Conservation (phyloP, 2,113 vertebrate species). For the Cebus imitator region DNA sequence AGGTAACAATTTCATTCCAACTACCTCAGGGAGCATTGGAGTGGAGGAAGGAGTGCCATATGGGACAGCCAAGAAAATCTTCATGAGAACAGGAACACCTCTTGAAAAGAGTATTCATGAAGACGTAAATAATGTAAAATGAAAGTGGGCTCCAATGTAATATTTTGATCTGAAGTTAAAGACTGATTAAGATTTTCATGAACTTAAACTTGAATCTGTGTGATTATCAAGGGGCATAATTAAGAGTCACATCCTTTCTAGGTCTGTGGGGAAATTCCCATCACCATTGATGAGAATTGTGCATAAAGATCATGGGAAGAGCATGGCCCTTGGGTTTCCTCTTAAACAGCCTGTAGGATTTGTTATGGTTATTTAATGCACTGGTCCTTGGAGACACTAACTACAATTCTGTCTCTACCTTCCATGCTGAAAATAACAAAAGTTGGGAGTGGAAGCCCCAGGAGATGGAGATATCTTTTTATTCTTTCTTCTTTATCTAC, state of each 20-base stretch:
- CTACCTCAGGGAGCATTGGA: not conserved
- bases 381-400: constrained; percentile 72
- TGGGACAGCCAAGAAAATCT: not conserved
- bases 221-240: constrained; percentile 35
- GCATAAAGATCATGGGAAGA: constrained; percentile 78
- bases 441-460: not conserved
- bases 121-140: not conserved
- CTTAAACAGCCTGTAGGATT: constrained; percentile 61
- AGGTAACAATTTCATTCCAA: constrained; percentile 6
- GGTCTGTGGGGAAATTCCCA: constrained; percentile 71
- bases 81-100: not conserved
- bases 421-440: constrained; percentile 39
- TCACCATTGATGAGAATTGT: constrained; percentile 68
- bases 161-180: constrained; percentile 47
- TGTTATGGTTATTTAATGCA: constrained; percentile 63
- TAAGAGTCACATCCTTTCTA: constrained; percentile 63
- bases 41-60: not conserved
- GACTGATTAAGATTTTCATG: constrained; percentile 24
- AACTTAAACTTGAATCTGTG: constrained; percentile 58
- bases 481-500: constrained; percentile 57
- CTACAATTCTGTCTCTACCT: constrained; percentile 59
- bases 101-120: not conserved
- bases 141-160: not conserved
- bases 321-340: constrained; percentile 68
- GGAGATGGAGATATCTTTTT: constrained; percentile 41